These are phyloP conservation scores for Forbesichthys agassizii DNA, from an alignment of 2,113 vertebrate genomes.

Conservation along the genomic window DNA sequence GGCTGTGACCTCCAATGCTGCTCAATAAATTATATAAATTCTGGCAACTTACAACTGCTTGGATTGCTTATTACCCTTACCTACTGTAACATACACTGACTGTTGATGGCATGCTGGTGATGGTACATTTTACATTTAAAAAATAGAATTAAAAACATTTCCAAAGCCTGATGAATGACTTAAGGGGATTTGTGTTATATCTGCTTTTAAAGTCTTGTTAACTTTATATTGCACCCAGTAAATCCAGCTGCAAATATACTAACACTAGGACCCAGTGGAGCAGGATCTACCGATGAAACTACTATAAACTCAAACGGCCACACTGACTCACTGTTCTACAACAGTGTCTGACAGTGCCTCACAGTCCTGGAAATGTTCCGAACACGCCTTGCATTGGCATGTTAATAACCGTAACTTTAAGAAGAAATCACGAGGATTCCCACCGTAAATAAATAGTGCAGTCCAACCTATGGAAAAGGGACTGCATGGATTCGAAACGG, in stretches of 20 bases:
- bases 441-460: constrained; percentile 7
- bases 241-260: neutral
- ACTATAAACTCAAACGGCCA: constrained; percentile 28
- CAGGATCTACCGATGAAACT: constrained; percentile 18
- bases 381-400: constrained; percentile 20
- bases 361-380: neutral
- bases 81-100: neutral
- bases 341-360: constrained; percentile 15
- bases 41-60: neutral
- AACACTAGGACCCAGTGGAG: constrained; percentile 56
- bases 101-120: no score
- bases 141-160: no score
- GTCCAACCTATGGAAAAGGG: neutral
- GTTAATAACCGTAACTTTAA: constrained; percentile 14
- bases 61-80: neutral
- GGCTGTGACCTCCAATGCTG: constrained; percentile 24
- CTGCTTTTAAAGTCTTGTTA: no score
- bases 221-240: no score
- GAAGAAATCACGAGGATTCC: constrained; percentile 35
- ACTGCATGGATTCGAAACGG: constrained; percentile 57
- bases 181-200: no score
- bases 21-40: constrained; percentile 44
- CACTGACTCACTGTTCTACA: constrained; percentile 37
- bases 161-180: no score
- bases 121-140: no score